Conservation (phyloP, 2,113 vertebrate species). For the Gallinago media region DNA sequence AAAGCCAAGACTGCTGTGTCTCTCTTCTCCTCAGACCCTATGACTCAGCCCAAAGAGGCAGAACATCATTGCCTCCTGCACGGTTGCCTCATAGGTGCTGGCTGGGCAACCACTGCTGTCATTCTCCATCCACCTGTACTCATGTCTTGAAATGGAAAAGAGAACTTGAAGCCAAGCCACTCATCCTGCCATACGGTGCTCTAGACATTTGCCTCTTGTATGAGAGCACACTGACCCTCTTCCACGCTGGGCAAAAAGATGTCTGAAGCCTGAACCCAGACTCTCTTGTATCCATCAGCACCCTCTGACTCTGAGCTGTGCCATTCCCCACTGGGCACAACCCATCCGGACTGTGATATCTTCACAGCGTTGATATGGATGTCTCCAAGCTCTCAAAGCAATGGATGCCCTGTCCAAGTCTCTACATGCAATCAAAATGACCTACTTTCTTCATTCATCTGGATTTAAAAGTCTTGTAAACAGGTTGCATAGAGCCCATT, state of each 20-base stretch:
- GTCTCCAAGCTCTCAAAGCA: neutral
- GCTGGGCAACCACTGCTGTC: neutral
- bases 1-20: neutral
- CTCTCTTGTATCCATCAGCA: neutral
- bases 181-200: fast-evolving
- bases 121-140: neutral
- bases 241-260: neutral
- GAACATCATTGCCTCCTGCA: neutral
- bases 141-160: neutral
- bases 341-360: constrained; percentile 21
- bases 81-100: neutral
- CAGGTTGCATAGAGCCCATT: constrained; percentile 19
- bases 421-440: constrained; percentile 20
- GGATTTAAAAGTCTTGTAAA: constrained; percentile 16
- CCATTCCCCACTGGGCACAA: neutral
- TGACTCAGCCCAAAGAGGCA: neutral
- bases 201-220: fast-evolving
- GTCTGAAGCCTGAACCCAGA: neutral
- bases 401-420: neutral
- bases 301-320: neutral
- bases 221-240: neutral
- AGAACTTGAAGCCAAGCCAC: neutral
- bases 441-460: neutral
- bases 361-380: neutral
- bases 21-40: neutral